Evolutionary conservation across 2,113 vertebrate genomes (phyloP).

Genomic region (Tenrec ecaudatus): DNA sequence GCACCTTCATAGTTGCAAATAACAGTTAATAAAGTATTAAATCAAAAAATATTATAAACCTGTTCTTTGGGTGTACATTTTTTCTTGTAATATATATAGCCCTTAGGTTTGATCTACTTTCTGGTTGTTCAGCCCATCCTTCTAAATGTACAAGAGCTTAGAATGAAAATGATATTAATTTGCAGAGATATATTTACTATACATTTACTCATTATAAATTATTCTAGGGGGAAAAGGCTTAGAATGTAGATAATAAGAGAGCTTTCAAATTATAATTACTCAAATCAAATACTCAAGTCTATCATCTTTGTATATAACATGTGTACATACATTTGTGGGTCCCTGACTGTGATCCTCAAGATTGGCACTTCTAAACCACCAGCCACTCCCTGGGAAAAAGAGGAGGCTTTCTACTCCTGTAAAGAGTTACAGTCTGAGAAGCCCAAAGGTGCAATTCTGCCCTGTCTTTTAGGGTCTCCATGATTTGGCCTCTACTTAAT

Average conservation of each 20-base stretch:
- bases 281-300: no score
- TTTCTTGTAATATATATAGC: neutral
- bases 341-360: no score
- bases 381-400: no score
- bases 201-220: no score
- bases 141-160: neutral
- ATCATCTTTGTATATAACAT: no score
- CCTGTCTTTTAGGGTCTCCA: no score
- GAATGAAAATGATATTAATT: neutral
- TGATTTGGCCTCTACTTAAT: no score
- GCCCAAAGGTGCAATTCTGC: no score
- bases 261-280: neutral
- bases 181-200: neutral
- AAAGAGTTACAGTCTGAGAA: no score
- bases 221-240: neutral
- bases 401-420: no score
- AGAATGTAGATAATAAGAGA: neutral
- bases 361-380: no score
- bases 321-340: no score
- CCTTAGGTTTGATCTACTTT: neutral
- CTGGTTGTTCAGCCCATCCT: neutral
- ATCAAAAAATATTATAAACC: slow-evolving; percentile 10
- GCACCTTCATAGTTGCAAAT: neutral
- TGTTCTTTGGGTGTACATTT: neutral
- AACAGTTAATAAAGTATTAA: neutral